Conservation (phyloP, 2,113 vertebrate species). For the Raja brachyura region DNA sequence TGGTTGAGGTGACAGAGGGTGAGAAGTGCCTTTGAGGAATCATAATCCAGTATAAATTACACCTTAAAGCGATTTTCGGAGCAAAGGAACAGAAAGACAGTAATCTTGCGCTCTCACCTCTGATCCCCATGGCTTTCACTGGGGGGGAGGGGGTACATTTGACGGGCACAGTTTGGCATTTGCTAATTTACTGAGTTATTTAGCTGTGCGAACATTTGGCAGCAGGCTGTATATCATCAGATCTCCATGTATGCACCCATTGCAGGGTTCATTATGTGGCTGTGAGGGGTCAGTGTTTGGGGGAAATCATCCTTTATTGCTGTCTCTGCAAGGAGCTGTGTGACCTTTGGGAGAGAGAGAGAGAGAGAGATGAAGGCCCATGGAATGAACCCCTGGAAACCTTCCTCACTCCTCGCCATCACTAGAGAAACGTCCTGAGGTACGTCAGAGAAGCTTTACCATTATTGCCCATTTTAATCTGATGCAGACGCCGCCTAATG, state of each 20-base stretch:
- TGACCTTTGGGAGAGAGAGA: not conserved
- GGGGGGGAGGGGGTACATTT: not conserved
- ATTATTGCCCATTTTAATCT: constrained; percentile 1
- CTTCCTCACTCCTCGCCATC: too few species aligned
- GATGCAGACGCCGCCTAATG: not conserved
- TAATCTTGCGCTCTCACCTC: not conserved
- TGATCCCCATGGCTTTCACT: not conserved
- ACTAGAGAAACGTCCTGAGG: not conserved
- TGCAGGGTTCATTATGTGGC: not conserved
- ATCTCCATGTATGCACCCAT: not conserved
- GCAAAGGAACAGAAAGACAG: not conserved
- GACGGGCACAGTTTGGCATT: not conserved
- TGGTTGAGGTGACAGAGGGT: not conserved
- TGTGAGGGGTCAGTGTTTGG: not conserved
- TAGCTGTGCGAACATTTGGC: not conserved
- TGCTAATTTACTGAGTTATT: not conserved
- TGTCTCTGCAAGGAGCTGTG: not conserved
- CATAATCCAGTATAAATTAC: not conserved
- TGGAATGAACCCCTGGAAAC: not conserved
- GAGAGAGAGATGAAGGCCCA: not conserved
- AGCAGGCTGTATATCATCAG: too few species aligned
- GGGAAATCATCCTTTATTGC: not conserved
- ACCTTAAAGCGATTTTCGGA: not conserved
- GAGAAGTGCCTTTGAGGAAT: not conserved
- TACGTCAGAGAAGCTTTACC: not conserved